Evolutionary conservation across 2,888 invertebrate genomes (phyloP).

Genomic region (Ceratothoa steindachneri): DNA sequence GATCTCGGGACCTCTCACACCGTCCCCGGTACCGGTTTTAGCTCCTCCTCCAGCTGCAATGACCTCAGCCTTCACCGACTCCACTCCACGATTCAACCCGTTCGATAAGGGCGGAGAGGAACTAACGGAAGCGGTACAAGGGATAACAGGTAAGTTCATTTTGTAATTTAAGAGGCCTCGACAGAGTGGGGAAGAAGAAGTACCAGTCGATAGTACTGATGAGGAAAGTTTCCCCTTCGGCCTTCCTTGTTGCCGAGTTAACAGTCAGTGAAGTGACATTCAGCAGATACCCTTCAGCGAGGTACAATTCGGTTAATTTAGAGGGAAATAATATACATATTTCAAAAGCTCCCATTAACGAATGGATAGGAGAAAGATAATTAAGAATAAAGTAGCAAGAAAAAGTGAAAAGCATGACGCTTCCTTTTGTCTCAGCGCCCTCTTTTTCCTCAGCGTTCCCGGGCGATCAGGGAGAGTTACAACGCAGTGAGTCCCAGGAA

Average conservation of each 20-base stretch:
- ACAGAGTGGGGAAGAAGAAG: neutral
- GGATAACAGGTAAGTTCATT: slow-evolving; percentile 39
- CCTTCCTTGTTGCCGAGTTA: too few relatives aligned
- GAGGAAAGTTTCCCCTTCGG: too few relatives aligned
- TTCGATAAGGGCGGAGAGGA: slow-evolving; percentile 52
- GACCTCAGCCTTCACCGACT: slow-evolving; percentile 47
- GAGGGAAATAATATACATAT: too few relatives aligned
- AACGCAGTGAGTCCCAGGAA: slow-evolving; percentile 62
- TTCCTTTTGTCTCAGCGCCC: too few relatives aligned
- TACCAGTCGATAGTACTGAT: too few relatives aligned
- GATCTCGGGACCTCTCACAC: slow-evolving; percentile 47
- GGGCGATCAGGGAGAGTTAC: slow-evolving; percentile 45
- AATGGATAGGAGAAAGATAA: too few relatives aligned
- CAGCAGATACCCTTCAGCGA: too few relatives aligned
- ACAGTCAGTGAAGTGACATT: too few relatives aligned
- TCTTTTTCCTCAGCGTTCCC: slow-evolving; percentile 45
- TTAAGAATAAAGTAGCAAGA: too few relatives aligned
- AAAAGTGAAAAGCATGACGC: too few relatives aligned
- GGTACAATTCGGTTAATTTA: too few relatives aligned
- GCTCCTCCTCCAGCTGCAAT: slow-evolving; percentile 48
- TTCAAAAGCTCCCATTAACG: too few relatives aligned
- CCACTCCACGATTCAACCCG: slow-evolving; percentile 43
- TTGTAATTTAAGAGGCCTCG: neutral
- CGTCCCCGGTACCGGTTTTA: slow-evolving; percentile 47
- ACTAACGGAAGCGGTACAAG: slow-evolving; percentile 53